phyloP scores from a whole-genome alignment of 2,797 vertebrate genomes.

The Acrossocheilus fasciatus region DNA sequence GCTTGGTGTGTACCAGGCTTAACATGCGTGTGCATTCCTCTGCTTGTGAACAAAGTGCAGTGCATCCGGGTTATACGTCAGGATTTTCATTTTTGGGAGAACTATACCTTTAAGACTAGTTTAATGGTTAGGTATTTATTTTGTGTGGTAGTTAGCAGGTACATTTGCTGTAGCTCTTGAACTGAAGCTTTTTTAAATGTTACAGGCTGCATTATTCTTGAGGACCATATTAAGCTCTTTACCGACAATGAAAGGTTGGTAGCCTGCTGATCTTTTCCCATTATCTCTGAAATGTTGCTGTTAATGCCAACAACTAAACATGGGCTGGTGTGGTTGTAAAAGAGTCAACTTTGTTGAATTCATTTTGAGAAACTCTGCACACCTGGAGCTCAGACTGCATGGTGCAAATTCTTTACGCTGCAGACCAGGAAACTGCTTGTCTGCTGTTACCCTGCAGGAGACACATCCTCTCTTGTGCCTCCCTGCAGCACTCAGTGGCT shows the following conservation, averaged over 20 bases:
- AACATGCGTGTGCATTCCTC: too few species aligned
- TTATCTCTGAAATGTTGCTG: conserved; percentile 14
- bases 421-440: conserved; percentile 44
- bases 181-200: not conserved
- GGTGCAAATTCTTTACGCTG: conserved; percentile 54
- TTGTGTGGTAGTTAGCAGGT: not conserved
- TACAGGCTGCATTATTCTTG: not conserved
- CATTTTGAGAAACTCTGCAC: conserved; percentile 15
- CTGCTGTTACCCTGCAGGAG: conserved; percentile 31
- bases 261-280: conserved; percentile 12
- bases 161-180: not conserved
- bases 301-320: conserved; percentile 9
- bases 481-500: conserved; percentile 1
- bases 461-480: conserved; percentile 37
- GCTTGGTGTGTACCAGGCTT: too few species aligned
- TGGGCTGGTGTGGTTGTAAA: not conserved
- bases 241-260: not conserved
- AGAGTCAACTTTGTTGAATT: conserved; percentile 18
- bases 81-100: not conserved
- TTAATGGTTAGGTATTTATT: not conserved
- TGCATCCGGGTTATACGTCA: not conserved
- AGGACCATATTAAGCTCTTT: conserved; percentile 1
- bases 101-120: not conserved
- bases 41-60: too few species aligned
- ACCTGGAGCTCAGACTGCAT: conserved; percentile 41